Percentiles rank a stretch among this genome's conserved stretches.
Conservation (phyloP, 1,140 invertebrate genomes). For the Drosophila santomea region DNA sequence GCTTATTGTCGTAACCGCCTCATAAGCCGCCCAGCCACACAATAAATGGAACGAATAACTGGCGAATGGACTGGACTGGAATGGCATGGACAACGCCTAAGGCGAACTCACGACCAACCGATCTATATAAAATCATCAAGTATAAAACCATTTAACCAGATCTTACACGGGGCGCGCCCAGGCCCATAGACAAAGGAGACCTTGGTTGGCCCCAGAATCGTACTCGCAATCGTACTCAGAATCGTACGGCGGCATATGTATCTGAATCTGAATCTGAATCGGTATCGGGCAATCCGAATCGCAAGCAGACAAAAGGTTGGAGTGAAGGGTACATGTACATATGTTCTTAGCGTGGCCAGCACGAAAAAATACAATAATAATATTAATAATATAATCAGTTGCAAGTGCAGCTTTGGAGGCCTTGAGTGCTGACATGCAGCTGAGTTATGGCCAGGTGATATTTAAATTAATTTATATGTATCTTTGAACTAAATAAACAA, state of each 20-base stretch:
- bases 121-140: conserved; percentile 65
- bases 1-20: conserved; percentile 42
- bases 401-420: conserved; percentile 68
- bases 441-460: conserved; percentile 77
- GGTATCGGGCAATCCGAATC: neutral
- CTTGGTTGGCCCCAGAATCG: conserved; percentile 25
- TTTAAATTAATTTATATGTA: conserved; percentile 79
- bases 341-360: neutral
- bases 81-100: conserved; percentile 70
- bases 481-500: conserved; percentile 77
- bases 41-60: conserved; percentile 66
- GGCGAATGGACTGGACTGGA: too few relatives aligned
- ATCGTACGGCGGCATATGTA: neutral
- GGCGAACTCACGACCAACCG: conserved; percentile 59
- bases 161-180: conserved; percentile 74
- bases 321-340: conserved; percentile 68
- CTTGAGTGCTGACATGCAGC: conserved; percentile 67
- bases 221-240: conserved; percentile 11
- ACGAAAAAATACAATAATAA: neutral
- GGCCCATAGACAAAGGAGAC: conserved; percentile 51
- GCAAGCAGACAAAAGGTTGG: conserved; percentile 59
- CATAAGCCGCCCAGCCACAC: neutral
- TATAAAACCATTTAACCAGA: conserved; percentile 58
- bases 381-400: conserved; percentile 22
- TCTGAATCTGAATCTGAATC: conserved; percentile 6